Conservation (phyloP, 2,113 vertebrate species). For the Sander vitreus region DNA sequence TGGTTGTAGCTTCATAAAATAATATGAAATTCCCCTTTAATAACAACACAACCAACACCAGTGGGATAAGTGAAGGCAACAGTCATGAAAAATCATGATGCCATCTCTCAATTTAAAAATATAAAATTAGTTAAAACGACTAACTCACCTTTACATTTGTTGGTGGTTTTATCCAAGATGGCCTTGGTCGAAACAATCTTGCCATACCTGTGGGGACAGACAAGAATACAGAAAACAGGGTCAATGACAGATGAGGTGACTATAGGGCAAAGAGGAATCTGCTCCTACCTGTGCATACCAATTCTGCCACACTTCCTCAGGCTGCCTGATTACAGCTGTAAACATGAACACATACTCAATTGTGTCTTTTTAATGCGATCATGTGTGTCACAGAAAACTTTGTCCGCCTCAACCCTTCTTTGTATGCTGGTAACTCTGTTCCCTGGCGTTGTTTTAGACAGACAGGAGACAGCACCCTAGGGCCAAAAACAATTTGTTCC, state of each 20-base stretch:
- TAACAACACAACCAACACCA: not conserved
- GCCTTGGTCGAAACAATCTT: constrained; percentile 97
- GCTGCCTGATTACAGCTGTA: constrained; percentile 56
- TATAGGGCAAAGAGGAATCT: constrained; percentile 49
- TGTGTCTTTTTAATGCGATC: constrained; percentile 12
- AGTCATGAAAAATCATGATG: not conserved
- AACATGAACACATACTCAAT: constrained; percentile 38
- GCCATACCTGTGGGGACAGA: constrained; percentile 86
- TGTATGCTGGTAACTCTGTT: constrained; percentile 47
- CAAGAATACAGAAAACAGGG: constrained; percentile 17
- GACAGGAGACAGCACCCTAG: constrained; percentile 64
- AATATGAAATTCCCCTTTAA: not conserved
- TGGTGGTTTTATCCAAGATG: constrained; percentile 95
- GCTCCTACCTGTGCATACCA: constrained; percentile 42
- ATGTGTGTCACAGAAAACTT: constrained; percentile 36
- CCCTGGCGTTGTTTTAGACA: constrained; percentile 45
- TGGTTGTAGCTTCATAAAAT: not conserved
- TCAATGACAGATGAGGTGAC: constrained; percentile 36
- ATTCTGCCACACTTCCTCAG: constrained; percentile 26
- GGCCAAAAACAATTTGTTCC: constrained; percentile 68
- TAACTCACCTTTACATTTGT: constrained; percentile 94
- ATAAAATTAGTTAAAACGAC: not conserved
- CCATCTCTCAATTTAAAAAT: not conserved
- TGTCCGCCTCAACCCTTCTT: constrained; percentile 43
- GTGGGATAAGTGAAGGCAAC: not conserved